Evolutionary conservation across 2,797 vertebrate species (phyloP), one percentile per base, ranked within the genome.

Genomic region (Melopsittacus undulatus): DNA sequence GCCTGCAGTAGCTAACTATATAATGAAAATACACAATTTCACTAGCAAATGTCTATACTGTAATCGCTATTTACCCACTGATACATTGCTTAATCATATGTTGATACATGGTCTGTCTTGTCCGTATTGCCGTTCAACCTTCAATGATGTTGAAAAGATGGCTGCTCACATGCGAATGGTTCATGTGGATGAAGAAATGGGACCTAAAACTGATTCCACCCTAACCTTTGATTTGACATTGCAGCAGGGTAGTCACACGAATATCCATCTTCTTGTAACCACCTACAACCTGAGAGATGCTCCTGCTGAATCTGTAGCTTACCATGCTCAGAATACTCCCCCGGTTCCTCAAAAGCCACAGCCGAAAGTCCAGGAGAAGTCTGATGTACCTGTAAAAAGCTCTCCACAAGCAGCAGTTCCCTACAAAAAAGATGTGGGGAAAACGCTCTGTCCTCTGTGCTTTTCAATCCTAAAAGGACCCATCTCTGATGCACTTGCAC

Each of bases 11-110:
- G 99, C 99, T 95, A 99, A 99, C 97, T 99, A 99, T 97, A 99
- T 99, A 90, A 99, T 99, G 99, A 99, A 99, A 98, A 99, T 99
- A 97, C 99, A 99, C 97, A 99, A 99, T 97, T 99, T 99, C 96
- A 99, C 99, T 97, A 99, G 99, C 98, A 99, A 99, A 98, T 99
- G 99, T 98, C 98, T 99, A 87, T 99, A 99, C 98, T 99, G 99
- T 98, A 99, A 99, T 97, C 99, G 99, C 87, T 99, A 99, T 96
- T 98, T 99, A 94, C 99, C 99, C 94, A 99, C 99, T 29, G 99
- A 99, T 96, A 99, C 99, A 0, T 96, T 99, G 96, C 98, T 99
- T 74, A 99, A 99, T 95, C 99, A 99, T 90, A 99, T 99, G 99
- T 95, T 99, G 91, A 99, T 99, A 92, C 99, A 99, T 15, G 99